A percentile compares a stretch with the other conserved stretches of the same genome.
phyloP scores from a whole-genome alignment of 2,888 invertebrate species.

The Tryphoninae sp. region DNA sequence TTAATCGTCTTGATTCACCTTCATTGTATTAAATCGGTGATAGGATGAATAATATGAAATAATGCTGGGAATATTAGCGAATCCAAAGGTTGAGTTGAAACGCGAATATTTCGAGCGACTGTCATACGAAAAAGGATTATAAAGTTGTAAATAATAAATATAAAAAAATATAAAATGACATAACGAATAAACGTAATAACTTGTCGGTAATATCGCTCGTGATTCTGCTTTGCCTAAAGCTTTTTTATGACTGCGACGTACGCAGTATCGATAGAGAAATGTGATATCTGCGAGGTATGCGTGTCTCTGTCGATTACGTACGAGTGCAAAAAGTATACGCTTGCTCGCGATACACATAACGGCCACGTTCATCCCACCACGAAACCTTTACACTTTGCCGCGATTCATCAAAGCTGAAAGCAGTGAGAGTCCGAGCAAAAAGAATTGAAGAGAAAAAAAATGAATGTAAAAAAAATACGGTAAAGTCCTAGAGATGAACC shows the following conservation, averaged over 20 bases:
- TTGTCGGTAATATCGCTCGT: neutral
- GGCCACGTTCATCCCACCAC: neutral
- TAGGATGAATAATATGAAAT: too few relatives aligned
- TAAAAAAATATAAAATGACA: neutral
- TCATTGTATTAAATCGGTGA: neutral
- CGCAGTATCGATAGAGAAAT: neutral
- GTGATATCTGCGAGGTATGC: neutral
- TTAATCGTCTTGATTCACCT: neutral
- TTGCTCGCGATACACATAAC: slow-evolving; percentile 9
- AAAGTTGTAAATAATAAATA: neutral
- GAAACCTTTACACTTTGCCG: slow-evolving; percentile 48
- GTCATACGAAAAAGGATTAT: neutral
- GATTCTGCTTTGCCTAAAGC: neutral
- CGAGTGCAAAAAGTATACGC: slow-evolving; percentile 8
- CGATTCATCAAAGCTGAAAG: slow-evolving; percentile 64
- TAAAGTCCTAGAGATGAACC: slow-evolving; percentile 36
- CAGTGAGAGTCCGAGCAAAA: slow-evolving; percentile 33
- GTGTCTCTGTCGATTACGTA: slow-evolving; percentile 10
- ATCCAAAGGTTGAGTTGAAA: too few relatives aligned
- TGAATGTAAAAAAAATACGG: slow-evolving; percentile 27
- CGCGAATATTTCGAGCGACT: too few relatives aligned
- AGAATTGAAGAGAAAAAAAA: slow-evolving; percentile 5
- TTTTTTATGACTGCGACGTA: neutral
- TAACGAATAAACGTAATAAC: neutral
- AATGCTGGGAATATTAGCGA: too few relatives aligned